Percentiles rank a stretch among this genome's conserved stretches.
phyloP scores from a whole-genome alignment of 2,797 vertebrate species.

The Acrossocheilus wenchowensis region DNA sequence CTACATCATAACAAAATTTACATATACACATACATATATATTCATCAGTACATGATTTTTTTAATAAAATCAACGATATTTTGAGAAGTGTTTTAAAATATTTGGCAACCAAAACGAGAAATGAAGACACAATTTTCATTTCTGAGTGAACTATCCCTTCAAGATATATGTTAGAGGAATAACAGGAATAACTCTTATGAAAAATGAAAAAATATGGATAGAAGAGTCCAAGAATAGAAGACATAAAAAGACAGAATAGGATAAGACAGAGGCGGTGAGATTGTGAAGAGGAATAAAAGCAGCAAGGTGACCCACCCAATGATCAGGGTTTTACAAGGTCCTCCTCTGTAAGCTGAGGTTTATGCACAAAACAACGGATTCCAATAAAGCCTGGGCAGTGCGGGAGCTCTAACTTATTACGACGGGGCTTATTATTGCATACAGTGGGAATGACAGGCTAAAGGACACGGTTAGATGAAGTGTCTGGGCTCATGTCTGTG shows the following conservation, averaged over 20 bases:
- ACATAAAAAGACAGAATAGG: conserved; percentile 25
- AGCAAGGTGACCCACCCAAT: conserved; percentile 54
- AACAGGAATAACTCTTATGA: neutral
- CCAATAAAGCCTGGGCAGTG: conserved; percentile 46
- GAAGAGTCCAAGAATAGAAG: conserved; percentile 45
- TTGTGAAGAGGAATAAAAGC: conserved; percentile 11
- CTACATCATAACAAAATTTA: too few species aligned
- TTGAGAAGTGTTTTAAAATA: too few species aligned
- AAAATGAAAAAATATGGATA: conserved; percentile 46
- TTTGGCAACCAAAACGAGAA: neutral
- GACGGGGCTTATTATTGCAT: conserved; percentile 30
- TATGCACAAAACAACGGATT: conserved; percentile 30
- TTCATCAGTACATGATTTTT: neutral
- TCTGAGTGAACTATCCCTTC: neutral
- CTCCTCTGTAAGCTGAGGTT: conserved; percentile 5
- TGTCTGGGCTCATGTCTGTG: conserved; percentile 8
- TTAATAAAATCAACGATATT: neutral
- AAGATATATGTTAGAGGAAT: neutral
- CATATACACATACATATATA: neutral
- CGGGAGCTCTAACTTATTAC: conserved; percentile 32
- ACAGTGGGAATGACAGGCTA: conserved; percentile 28
- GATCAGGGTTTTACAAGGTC: conserved; percentile 43
- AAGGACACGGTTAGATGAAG: conserved; percentile 31
- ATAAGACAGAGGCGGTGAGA: conserved; percentile 21
- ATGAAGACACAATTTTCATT: neutral